These are phyloP conservation scores for Burhinus oedicnemus DNA, from an alignment of 2,113 vertebrate species.

Conservation along the genomic window DNA sequence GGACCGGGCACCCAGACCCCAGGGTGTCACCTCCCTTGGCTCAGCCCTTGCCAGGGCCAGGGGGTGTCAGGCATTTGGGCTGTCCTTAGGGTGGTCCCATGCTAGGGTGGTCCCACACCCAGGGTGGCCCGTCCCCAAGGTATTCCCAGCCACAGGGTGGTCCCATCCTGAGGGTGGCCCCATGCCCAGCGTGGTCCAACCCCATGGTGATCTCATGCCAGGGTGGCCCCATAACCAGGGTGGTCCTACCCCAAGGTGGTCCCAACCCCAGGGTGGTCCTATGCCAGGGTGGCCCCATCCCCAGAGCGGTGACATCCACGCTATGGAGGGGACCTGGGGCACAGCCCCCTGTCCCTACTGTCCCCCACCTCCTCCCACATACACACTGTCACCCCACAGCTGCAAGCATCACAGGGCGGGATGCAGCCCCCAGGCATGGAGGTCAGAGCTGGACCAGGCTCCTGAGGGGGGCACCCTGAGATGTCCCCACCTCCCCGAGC, in stretches of 20 bases:
- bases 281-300: background rate
- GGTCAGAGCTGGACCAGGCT: background rate
- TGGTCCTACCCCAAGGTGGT: background rate
- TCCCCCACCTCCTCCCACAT: no score
- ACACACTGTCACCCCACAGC: background rate
- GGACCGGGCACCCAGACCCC: accelerated
- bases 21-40: accelerated
- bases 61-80: background rate
- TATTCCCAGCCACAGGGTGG: background rate
- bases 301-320: background rate
- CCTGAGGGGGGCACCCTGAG: accelerated
- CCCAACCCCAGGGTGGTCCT: background rate
- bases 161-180: background rate
- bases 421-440: background rate
- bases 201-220: background rate
- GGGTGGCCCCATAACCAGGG: background rate
- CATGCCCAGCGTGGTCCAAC: background rate
- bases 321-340: background rate
- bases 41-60: background rate
- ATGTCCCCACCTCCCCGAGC: background rate
- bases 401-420: background rate
- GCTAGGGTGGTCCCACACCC: no score
- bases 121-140: no score
- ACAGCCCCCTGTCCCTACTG: background rate
- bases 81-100: background rate